Evolutionary conservation across 2,888 invertebrate genomes (phyloP).

Genomic region (Julus scandinavius): DNA sequence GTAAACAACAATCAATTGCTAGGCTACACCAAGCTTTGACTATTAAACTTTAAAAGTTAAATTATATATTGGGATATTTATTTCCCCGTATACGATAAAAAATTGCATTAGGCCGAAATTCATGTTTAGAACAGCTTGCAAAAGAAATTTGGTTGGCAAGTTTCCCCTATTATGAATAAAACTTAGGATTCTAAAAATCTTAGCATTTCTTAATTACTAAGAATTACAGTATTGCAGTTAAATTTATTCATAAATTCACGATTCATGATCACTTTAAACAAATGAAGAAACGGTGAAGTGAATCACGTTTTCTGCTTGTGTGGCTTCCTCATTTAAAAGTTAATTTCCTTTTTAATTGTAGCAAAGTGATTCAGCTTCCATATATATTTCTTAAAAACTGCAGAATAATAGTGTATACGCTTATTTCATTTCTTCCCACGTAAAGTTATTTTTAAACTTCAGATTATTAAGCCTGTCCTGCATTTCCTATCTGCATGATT

Average conservation of each 20-base stretch:
- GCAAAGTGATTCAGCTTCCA: not conserved
- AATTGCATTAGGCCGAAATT: too few species aligned
- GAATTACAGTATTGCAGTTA: not conserved
- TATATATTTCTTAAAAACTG: not conserved
- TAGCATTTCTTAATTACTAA: not conserved
- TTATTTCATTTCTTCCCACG: conserved; percentile 30
- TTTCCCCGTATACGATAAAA: too few species aligned
- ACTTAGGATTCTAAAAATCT: not conserved
- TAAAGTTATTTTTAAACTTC: conserved; percentile 4
- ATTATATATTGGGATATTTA: not conserved
- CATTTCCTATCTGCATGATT: not conserved
- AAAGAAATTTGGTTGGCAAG: not conserved
- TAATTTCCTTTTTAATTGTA: not conserved
- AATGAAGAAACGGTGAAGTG: not conserved
- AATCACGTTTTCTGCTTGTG: not conserved
- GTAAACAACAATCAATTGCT: not conserved
- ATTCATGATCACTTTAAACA: not conserved
- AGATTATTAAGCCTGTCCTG: not conserved
- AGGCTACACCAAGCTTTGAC: not conserved
- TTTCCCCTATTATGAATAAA: not conserved
- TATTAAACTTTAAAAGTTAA: not conserved
- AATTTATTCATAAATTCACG: not conserved
- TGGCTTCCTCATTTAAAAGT: not conserved
- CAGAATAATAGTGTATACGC: not conserved
- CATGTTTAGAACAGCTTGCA: too few species aligned